Percentiles rank a stretch among this genome's conserved stretches.
phyloP scores from a whole-genome alignment of 2,113 vertebrate genomes.

The Apteryx owenii region DNA sequence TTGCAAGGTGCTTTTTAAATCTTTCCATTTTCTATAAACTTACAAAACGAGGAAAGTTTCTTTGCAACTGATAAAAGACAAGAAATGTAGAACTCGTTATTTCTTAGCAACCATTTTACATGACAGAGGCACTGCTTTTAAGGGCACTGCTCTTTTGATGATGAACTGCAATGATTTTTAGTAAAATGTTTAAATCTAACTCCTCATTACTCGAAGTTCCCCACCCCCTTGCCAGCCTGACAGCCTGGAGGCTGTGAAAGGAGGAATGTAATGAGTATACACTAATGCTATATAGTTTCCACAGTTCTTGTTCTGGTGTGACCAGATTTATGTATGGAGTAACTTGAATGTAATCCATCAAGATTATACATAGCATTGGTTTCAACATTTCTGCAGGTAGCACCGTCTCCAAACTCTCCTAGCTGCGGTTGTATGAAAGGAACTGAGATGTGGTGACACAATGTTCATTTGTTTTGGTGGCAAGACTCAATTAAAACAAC shows the following conservation, averaged over 20 bases:
- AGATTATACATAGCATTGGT: background rate
- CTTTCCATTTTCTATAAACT: background rate
- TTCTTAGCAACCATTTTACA: background rate
- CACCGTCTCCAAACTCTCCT: background rate
- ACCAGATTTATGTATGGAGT: conserved; percentile 49
- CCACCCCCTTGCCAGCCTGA: background rate
- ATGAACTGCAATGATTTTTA: conserved; percentile 3
- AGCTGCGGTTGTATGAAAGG: background rate
- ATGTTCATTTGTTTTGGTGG: conserved; percentile 51
- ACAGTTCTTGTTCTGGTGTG: conserved; percentile 40
- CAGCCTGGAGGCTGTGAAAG: conserved; percentile 2
- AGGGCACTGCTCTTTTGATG: background rate
- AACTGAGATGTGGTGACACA: background rate
- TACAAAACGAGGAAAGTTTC: background rate
- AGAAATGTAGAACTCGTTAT: background rate
- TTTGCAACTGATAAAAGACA: background rate
- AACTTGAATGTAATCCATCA: conserved; percentile 53
- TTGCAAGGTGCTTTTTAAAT: background rate
- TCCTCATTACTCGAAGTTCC: background rate
- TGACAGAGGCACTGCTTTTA: background rate
- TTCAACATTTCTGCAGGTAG: conserved; percentile 2
- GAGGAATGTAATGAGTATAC: conserved; percentile 20
- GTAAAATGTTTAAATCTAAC: conserved; percentile 22
- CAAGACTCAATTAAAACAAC: conserved; percentile 49
- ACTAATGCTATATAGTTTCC: conserved; percentile 36